Conservation (phyloP, 2,113 vertebrate species). For the Falco punctatus region DNA sequence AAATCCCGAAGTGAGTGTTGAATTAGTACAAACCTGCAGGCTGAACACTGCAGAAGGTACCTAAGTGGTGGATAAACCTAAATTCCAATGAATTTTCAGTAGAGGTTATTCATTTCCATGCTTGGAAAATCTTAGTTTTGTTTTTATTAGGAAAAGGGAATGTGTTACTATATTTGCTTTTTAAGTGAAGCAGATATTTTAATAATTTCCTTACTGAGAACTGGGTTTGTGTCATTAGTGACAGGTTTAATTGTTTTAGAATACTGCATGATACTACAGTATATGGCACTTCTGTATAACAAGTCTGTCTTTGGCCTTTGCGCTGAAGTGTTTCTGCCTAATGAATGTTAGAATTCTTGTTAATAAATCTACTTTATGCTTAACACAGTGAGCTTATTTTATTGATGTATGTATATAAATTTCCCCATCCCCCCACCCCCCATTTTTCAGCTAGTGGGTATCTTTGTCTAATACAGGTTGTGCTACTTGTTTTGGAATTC, state of each 20-base stretch:
- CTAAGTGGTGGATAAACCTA: neutral
- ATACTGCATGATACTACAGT: neutral
- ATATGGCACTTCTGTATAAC: neutral
- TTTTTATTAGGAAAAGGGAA: neutral
- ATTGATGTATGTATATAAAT: neutral
- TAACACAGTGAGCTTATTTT: neutral
- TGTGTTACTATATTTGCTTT: neutral
- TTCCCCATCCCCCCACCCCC: too few species aligned
- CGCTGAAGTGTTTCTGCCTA: neutral
- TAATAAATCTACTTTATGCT: neutral
- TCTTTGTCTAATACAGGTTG: neutral
- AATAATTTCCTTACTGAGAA: neutral
- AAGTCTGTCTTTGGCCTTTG: neutral
- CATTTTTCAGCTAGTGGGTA: neutral
- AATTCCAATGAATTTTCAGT: neutral
- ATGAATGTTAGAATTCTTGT: neutral
- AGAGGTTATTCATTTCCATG: neutral
- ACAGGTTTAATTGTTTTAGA: neutral
- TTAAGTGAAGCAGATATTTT: neutral
- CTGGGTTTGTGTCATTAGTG: neutral
- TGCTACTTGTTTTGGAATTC: conserved; percentile 36
- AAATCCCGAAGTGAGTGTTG: neutral
- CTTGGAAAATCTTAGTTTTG: neutral
- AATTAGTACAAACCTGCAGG: neutral
- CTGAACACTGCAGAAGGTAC: neutral